phyloP scores from a whole-genome alignment of 2,888 invertebrate species.

The Troides oblongomaculatus region DNA sequence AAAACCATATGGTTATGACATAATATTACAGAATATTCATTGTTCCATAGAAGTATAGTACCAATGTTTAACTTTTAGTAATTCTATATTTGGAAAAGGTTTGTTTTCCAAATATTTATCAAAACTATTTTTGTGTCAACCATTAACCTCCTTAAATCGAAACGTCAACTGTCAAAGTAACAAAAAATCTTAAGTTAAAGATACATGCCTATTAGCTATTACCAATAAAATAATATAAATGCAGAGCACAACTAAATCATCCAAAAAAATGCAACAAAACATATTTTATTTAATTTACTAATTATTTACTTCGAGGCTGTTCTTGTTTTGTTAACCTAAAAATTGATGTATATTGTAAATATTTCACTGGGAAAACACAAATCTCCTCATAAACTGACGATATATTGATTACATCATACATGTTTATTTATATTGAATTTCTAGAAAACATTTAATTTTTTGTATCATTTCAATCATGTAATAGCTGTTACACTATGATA shows the following conservation, averaged over 20 bases:
- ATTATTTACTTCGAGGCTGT: not conserved
- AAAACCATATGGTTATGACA: slow-evolving; percentile 33
- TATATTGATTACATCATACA: too few relatives aligned
- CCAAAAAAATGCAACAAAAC: not conserved
- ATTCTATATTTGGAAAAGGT: slow-evolving; percentile 50
- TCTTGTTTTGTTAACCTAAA: not conserved
- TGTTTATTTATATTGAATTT: too few relatives aligned
- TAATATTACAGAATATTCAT: slow-evolving; percentile 7
- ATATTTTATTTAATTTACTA: not conserved
- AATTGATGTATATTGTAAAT: too few relatives aligned
- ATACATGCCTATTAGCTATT: not conserved
- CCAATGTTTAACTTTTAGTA: slow-evolving; percentile 39
- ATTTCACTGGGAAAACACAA: too few relatives aligned
- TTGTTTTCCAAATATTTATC: slow-evolving; percentile 58
- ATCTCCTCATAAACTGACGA: too few relatives aligned
- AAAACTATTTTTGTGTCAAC: slow-evolving; percentile 64
- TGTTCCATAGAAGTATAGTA: slow-evolving; percentile 34
- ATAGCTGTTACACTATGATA: not conserved
- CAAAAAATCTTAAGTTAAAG: slow-evolving; percentile 15
- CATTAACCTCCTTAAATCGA: slow-evolving; percentile 62
- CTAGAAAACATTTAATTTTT: not conserved
- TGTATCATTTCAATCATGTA: not conserved
- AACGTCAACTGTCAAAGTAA: slow-evolving; percentile 53
- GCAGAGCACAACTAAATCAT: not conserved
- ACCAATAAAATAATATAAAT: too few relatives aligned